These are phyloP conservation scores for Megathymus violae DNA, from an alignment of 1,140 invertebrate species.

Conservation along the genomic window DNA sequence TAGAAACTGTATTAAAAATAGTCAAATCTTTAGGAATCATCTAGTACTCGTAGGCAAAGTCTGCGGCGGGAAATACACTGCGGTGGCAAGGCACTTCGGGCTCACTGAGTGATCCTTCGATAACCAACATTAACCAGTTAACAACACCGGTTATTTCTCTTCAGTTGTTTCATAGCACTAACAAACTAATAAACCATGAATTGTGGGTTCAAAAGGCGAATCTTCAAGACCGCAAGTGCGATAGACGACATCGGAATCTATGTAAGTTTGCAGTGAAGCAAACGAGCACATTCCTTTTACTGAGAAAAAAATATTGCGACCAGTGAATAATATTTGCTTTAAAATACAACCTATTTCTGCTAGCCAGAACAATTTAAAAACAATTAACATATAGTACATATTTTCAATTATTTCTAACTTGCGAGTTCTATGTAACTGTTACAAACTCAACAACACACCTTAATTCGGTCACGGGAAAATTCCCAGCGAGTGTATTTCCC, in stretches of 20 bases:
- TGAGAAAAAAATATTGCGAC: too few species aligned
- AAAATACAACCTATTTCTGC: too few species aligned
- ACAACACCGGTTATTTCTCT: too few species aligned
- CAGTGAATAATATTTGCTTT: too few species aligned
- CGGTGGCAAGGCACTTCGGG: slow-evolving; percentile 57
- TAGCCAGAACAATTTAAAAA: neutral
- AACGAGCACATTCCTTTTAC: neutral
- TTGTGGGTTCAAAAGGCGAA: too few species aligned
- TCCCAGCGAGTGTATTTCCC: slow-evolving; percentile 40
- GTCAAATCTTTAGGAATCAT: slow-evolving; percentile 78
- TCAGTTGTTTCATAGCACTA: neutral
- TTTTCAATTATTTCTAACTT: too few species aligned
- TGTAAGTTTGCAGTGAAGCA: neutral
- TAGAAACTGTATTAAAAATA: slow-evolving; percentile 82
- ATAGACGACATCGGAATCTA: neutral
- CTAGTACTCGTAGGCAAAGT: slow-evolving; percentile 46
- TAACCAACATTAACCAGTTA: too few species aligned
- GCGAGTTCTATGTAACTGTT: neutral
- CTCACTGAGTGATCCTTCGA: neutral
- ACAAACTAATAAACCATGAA: neutral
- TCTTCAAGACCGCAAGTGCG: too few species aligned
- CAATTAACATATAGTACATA: neutral
- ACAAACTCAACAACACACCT: neutral
- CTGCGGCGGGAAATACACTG: slow-evolving; percentile 52
- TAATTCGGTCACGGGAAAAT: slow-evolving; percentile 2